Percentiles rank a stretch among this genome's conserved stretches.
These are phyloP conservation scores for Protaetia brevitarsis DNA, from an alignment of 1,140 invertebrate species.

Conservation along the genomic window DNA sequence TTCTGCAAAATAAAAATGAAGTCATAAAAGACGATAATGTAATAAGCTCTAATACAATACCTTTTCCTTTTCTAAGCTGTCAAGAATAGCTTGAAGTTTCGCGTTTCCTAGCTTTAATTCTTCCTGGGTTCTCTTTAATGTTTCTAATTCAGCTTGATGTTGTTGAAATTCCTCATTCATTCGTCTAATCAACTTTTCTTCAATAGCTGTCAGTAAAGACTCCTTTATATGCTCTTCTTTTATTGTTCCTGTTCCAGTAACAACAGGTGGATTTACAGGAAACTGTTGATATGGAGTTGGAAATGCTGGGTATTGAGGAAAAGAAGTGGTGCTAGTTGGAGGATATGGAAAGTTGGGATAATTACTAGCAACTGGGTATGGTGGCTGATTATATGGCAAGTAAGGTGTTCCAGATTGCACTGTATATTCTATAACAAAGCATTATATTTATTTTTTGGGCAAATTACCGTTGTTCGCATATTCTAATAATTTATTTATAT, in stretches of 20 bases:
- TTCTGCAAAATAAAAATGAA: conserved; percentile 46
- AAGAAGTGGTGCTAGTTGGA: conserved; percentile 7
- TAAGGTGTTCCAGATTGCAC: neutral
- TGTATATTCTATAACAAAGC: neutral
- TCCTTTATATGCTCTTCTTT: conserved; percentile 93
- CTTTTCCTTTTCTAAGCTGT: conserved; percentile 79
- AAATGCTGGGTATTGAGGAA: conserved; percentile 37
- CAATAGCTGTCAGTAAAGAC: conserved; percentile 89
- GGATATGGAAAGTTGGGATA: neutral
- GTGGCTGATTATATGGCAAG: neutral
- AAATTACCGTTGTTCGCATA: no score
- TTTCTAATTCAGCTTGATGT: conserved; percentile 88
- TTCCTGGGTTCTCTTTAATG: conserved; percentile 80
- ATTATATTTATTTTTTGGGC: no score
- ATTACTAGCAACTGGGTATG: neutral
- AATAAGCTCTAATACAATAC: conserved; percentile 42
- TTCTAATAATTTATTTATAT: no score
- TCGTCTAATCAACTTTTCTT: conserved; percentile 85
- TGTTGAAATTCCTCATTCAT: conserved; percentile 88
- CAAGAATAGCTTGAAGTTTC: conserved; percentile 80
- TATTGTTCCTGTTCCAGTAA: conserved; percentile 70
- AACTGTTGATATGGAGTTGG: conserved; percentile 50
- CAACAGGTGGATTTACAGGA: conserved; percentile 42
- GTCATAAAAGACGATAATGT: neutral
- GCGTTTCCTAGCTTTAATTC: conserved; percentile 84